Conservation (phyloP, 2,888 invertebrate genomes). For the Drosophila aldrichi region DNA sequence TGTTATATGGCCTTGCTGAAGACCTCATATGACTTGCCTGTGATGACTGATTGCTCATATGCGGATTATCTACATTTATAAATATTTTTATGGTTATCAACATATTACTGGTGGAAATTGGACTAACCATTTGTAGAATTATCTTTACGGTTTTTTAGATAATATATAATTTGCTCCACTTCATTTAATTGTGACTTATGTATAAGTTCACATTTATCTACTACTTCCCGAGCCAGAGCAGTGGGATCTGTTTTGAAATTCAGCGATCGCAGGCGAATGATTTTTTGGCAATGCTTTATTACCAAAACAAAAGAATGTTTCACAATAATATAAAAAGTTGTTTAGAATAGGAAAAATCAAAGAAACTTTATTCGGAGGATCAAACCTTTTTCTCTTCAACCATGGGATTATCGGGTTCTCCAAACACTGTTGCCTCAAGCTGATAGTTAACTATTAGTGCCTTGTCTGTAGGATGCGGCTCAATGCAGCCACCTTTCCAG, state of each 20-base stretch:
- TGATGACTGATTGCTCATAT: constrained; percentile 80
- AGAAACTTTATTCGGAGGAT: not conserved
- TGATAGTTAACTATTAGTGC: constrained; percentile 95
- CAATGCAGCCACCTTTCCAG: constrained; percentile 91
- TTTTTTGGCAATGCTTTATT: constrained; percentile 91
- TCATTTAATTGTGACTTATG: constrained; percentile 92
- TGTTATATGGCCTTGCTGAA: constrained; percentile 54
- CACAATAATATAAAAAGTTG: not conserved
- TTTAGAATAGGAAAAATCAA: not conserved
- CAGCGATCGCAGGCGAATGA: constrained; percentile 92
- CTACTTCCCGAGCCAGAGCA: constrained; percentile 92
- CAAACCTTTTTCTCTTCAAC: constrained; percentile 92
- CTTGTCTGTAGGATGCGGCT: constrained; percentile 95
- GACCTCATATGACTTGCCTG: constrained; percentile 67
- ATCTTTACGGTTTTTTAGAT: constrained; percentile 92
- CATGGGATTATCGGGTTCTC: constrained; percentile 92
- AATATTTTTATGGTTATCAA: not conserved
- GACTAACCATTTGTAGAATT: constrained; percentile 59
- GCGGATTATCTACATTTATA: constrained; percentile 72
- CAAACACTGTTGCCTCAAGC: constrained; percentile 93
- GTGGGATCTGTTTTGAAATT: constrained; percentile 92
- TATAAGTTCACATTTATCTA: constrained; percentile 94
- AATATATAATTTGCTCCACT: constrained; percentile 94
- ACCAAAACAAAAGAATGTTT: not conserved
- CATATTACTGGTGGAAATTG: not conserved